Percentiles rank a stretch among this genome's conserved stretches.
Conservation (phyloP, 2,113 vertebrate species). For the Esox niger region DNA sequence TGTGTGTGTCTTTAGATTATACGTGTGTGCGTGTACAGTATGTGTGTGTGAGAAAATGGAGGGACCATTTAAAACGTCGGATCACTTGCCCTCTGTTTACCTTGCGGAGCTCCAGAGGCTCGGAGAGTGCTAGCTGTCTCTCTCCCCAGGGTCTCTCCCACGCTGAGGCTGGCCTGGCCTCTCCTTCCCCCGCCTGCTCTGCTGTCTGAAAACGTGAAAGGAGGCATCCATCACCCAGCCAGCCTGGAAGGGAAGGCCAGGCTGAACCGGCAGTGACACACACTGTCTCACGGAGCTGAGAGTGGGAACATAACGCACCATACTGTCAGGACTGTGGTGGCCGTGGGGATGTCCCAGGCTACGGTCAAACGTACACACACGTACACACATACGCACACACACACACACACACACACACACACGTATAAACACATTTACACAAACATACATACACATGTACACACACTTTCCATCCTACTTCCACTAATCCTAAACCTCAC, state of each 20-base stretch:
- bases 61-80: conserved; percentile 28
- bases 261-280: conserved; percentile 25
- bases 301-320: conserved; percentile 12
- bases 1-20: conserved; percentile 1
- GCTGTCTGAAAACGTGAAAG: conserved; percentile 27
- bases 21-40: background rate
- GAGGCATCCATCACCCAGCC: conserved; percentile 45
- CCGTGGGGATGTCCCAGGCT: too few relatives aligned
- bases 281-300: background rate
- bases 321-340: too few relatives aligned
- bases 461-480: too few relatives aligned
- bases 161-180: conserved; percentile 17
- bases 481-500: too few relatives aligned
- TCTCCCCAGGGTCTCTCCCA: conserved; percentile 50
- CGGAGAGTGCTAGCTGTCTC: conserved; percentile 43
- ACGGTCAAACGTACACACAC: conserved; percentile 18
- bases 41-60: conserved; percentile 12
- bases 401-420: conserved; percentile 38
- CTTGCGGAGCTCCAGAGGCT: conserved; percentile 31
- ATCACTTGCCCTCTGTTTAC: conserved; percentile 43
- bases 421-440: conserved; percentile 31
- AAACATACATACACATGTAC: conserved; percentile 33
- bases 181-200: conserved; percentile 6
- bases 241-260: background rate
- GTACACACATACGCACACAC: conserved; percentile 16